Evolutionary conservation across 2,113 vertebrate species (phyloP).

Genomic region (Coryphaenoides rupestris): DNA sequence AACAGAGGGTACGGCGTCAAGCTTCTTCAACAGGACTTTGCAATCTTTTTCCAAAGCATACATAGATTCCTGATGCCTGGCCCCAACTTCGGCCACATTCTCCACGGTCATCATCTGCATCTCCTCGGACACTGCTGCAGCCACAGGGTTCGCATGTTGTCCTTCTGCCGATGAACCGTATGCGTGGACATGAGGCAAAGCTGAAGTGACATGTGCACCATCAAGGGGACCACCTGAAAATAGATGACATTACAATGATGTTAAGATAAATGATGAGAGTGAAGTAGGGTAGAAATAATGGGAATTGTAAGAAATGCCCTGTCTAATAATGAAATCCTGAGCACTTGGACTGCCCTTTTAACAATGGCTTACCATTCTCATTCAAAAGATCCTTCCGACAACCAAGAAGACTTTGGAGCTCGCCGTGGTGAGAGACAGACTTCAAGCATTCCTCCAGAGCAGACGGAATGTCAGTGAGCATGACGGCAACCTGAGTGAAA

Average conservation of each 20-base stretch:
- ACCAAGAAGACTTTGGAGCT: slow-evolving; percentile 46
- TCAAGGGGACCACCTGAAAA: slow-evolving; percentile 37
- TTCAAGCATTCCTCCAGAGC: slow-evolving; percentile 43
- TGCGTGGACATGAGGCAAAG: slow-evolving; percentile 12
- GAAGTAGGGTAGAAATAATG: neutral
- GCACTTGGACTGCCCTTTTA: no score
- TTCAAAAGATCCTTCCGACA: slow-evolving; percentile 40
- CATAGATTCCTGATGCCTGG: neutral
- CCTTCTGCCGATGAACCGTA: neutral
- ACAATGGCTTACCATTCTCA: slow-evolving; percentile 28
- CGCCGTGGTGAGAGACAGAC: slow-evolving; percentile 30
- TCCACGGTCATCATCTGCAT: neutral
- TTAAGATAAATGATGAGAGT: neutral
- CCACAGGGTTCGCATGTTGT: neutral
- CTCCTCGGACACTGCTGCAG: neutral
- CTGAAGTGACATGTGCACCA: slow-evolving; percentile 38
- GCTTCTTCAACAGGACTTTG: slow-evolving; percentile 17
- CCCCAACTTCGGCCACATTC: neutral
- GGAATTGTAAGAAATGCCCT: neutral
- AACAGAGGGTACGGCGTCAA: neutral
- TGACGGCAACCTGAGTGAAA: slow-evolving; percentile 34
- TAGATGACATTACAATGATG: neutral
- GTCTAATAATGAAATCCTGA: neutral
- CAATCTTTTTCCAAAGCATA: slow-evolving; percentile 14
- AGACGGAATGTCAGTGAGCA: slow-evolving; percentile 34